Conservation (phyloP, 2,888 invertebrate genomes). For the Stomorhina lunata region DNA sequence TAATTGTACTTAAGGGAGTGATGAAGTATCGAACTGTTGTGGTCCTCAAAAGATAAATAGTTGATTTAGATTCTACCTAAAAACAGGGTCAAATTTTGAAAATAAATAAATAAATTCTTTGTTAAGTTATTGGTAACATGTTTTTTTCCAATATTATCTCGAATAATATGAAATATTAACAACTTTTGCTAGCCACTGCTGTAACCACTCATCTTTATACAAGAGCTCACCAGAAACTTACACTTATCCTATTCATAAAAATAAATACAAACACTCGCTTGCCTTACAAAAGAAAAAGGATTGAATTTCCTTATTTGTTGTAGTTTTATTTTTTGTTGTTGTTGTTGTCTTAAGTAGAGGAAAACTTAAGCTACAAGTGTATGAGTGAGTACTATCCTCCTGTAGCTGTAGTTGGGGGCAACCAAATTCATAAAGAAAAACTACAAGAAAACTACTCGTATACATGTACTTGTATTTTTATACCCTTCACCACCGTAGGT, state of each 20-base stretch:
- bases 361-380: conserved; percentile 33
- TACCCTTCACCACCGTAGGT: no score
- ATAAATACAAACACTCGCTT: neutral
- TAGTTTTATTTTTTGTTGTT: no score
- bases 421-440: neutral
- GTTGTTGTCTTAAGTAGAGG: conserved; percentile 38
- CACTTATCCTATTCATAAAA: conserved; percentile 2
- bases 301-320: conserved; percentile 48
- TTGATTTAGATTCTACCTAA: no score
- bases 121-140: neutral
- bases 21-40: neutral
- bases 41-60: no score
- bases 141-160: no score
- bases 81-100: neutral
- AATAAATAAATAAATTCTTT: neutral
- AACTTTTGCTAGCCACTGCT: neutral
- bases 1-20: conserved; percentile 12
- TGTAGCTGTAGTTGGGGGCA: neutral
- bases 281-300: conserved; percentile 21
- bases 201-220: neutral
- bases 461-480: no score
- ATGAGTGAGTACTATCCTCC: no score
- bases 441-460: conserved; percentile 35
- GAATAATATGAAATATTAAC: no score
- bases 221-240: neutral